Base-by-base conservation (phyloP, 2,113 vertebrate genomes). In the Cichladusa arquata region DNA sequence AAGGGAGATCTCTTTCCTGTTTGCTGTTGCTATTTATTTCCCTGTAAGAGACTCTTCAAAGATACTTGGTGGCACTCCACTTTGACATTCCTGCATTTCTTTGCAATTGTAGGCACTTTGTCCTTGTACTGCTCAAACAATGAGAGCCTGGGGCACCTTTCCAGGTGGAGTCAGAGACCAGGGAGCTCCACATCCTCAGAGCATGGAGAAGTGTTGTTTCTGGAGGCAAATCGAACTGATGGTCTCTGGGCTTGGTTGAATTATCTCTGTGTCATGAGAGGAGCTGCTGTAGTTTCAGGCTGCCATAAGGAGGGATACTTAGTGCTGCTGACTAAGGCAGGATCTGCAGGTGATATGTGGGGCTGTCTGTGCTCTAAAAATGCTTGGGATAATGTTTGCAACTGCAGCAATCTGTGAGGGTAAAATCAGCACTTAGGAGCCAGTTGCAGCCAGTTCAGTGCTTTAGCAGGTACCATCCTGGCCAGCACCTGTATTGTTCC, bases 401-500 rank as follows among this genome's bases (percentile, higher is more conserved):
- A 9, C 66, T 87, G 34, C 74, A 50, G 1, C 36, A 45, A 42
- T 72, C 86, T 66, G 5, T 81, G 64, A 83, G 74, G 83, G 91
- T 71, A 66, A 82, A 86, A 82, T 54, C n/a, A 76, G 91, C 72
- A 40, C 72, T 86, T 71, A 29, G 50, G 72, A 95, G 72, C 96
- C 81, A 84, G 95, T 85, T 79, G 36, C 18, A 93, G 62, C 94
- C 91, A 87, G 96, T 90, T 93, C 25, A 42, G 18, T 60, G 45
- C 92, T 95, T 89, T 60, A 94, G 60, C 96, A 96, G 90, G 91
- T 82, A 92, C 96, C 92, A 96, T 94, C 94, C 92, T 79, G 90
- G 92, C 94, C 57, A 67, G 95, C 90, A 92, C 88, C 87, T 94
- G 94, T 48, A 67, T 71, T 57, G 71, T 87, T 96, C 96, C 91